Evolutionary conservation across 2,888 invertebrate species (phyloP).

Genomic region (Neria commutata): DNA sequence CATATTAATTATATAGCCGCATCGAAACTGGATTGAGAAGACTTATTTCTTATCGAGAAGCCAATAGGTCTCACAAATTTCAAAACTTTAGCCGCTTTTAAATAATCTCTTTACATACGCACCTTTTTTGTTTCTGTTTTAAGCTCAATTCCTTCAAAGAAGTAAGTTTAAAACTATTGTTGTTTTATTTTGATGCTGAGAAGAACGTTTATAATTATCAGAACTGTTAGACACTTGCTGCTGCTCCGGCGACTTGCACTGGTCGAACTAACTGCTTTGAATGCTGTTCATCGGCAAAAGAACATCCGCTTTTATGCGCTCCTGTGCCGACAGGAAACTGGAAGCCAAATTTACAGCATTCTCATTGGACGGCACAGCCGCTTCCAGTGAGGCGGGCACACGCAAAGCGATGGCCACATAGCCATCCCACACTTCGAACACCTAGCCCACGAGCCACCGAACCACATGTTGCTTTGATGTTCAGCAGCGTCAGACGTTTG

Average conservation of each 20-base stretch:
- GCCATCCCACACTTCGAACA: conserved; percentile 3
- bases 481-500: neutral
- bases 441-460: conserved; percentile 4
- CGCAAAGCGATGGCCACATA: conserved; percentile 6
- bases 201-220: too few species aligned
- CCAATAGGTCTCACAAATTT: too few species aligned
- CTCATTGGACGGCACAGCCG: conserved; percentile 46
- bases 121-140: conserved; percentile 15
- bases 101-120: conserved; percentile 10
- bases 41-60: too few species aligned
- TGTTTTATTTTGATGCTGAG: too few species aligned
- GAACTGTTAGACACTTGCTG: neutral
- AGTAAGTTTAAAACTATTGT: too few species aligned
- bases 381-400: conserved; percentile 20
- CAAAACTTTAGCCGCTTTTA: too few species aligned
- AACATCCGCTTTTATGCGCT: conserved; percentile 54
- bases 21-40: too few species aligned
- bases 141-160: too few species aligned
- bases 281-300: conserved; percentile 46
- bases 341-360: conserved; percentile 31
- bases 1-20: too few species aligned
- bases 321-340: conserved; percentile 33
- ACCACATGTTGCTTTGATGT: conserved; percentile 43
- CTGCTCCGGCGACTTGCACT: conserved; percentile 27
- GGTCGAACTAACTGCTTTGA: conserved; percentile 48